These are phyloP conservation scores for Etheostoma perlongum DNA, from an alignment of 2,797 vertebrate genomes.

Conservation along the genomic window DNA sequence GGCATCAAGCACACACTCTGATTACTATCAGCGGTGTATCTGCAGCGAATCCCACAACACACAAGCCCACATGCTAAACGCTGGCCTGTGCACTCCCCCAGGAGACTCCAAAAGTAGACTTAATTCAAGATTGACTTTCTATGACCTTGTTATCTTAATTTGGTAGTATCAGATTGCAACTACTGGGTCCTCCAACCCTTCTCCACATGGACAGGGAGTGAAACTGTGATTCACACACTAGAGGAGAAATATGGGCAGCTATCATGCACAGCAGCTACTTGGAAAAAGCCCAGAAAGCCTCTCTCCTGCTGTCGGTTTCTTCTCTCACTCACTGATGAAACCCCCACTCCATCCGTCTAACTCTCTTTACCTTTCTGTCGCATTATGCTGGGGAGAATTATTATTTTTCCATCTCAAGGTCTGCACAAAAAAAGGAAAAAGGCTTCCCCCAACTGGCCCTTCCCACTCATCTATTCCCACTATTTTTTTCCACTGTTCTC, in stretches of 20 bases:
- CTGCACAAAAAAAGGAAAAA: constrained; percentile 15
- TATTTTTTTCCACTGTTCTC: constrained; percentile 19
- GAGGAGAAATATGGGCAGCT: constrained; percentile 58
- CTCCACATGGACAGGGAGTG: constrained; percentile 37
- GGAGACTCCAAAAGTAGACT: constrained; percentile 49
- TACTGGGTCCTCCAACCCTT: constrained; percentile 19
- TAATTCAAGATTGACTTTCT: constrained; percentile 56
- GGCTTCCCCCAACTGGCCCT: constrained; percentile 26
- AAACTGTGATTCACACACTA: constrained; percentile 44
- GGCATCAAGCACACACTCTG: constrained; percentile 38
- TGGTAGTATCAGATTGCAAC: constrained; percentile 59
- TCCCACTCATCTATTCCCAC: constrained; percentile 48
- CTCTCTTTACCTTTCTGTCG: constrained; percentile 19
- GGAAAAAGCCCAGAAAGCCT: constrained; percentile 61
- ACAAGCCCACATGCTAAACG: constrained; percentile 45
- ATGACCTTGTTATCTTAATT: constrained; percentile 75
- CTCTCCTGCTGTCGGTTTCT: constrained; percentile 42
- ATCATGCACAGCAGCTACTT: constrained; percentile 53
- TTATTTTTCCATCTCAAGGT: constrained; percentile 73
- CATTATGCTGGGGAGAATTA: constrained; percentile 65
- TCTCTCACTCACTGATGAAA: constrained; percentile 39
- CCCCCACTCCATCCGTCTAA: constrained; percentile 14
- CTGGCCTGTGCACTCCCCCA: constrained; percentile 29
- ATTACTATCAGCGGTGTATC: constrained; percentile 62
- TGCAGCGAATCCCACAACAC: constrained; percentile 47